Conservation (phyloP, 2,888 invertebrate genomes). For the Aporophyla nigra region DNA sequence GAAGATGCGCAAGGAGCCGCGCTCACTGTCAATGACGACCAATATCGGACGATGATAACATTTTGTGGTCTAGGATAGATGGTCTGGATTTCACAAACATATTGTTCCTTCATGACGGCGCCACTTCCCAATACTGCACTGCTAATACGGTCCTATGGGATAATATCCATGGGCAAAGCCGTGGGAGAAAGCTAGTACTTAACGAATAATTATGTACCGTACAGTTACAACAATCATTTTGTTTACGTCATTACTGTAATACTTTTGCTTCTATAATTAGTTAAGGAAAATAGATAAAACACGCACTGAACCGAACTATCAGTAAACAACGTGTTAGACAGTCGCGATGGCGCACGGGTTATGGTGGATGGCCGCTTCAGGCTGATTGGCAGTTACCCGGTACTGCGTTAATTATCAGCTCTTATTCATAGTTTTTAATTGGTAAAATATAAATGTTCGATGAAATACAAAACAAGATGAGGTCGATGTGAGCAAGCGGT, state of each 20-base stretch:
- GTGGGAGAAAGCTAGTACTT: too few relatives aligned
- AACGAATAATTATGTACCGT: background rate
- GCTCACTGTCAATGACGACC: too few relatives aligned
- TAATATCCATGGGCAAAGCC: too few relatives aligned
- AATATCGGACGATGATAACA: too few relatives aligned
- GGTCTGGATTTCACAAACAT: background rate
- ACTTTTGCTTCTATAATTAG: conserved; percentile 42
- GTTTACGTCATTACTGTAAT: conserved; percentile 25
- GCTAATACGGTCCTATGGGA: too few relatives aligned
- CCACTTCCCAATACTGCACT: too few relatives aligned
- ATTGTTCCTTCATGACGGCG: too few relatives aligned
- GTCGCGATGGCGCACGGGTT: background rate
- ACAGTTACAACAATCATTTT: background rate
- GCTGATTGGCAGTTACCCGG: background rate
- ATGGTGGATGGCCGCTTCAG: background rate
- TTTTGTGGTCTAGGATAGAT: too few relatives aligned
- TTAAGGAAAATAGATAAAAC: conserved; percentile 55
- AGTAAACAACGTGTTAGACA: conserved; percentile 17
- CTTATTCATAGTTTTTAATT: background rate
- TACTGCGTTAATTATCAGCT: background rate
- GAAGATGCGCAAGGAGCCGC: too few relatives aligned
- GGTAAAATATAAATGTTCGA: background rate
- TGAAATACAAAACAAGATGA: background rate
- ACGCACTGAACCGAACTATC: conserved; percentile 30
- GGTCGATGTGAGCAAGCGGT: background rate